Evolutionary conservation across 2,888 invertebrate genomes (phyloP).

Genomic region (Digitonthophagus gazella): DNA sequence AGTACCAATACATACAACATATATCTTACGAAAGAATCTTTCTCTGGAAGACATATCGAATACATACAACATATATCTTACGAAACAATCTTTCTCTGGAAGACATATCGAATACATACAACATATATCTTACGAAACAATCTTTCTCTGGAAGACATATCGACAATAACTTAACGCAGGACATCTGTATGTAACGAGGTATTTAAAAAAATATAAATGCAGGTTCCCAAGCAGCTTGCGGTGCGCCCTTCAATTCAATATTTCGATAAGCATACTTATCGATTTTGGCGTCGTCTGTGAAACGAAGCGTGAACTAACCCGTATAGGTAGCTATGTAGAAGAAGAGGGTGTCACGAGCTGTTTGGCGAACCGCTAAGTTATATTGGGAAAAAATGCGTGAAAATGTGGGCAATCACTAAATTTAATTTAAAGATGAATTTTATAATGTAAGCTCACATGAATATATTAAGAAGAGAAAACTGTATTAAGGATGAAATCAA

Average conservation of each 20-base stretch:
- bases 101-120: no score
- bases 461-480: conserved; percentile 30
- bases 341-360: neutral
- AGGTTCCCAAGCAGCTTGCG: neutral
- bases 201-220: neutral
- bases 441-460: conserved; percentile 26
- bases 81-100: no score
- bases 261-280: neutral
- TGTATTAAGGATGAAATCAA: conserved; percentile 20
- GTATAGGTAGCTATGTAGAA: neutral
- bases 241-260: conserved; percentile 3
- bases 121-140: neutral
- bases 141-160: neutral
- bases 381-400: conserved; percentile 34
- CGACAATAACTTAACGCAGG: neutral
- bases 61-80: no score
- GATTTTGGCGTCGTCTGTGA: neutral
- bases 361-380: conserved; percentile 4
- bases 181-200: neutral
- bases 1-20: no score
- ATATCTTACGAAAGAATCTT: no score
- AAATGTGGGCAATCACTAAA: conserved; percentile 42
- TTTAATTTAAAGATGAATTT: conserved; percentile 16
- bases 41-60: no score
- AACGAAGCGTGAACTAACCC: neutral